phyloP scores from a whole-genome alignment of 1,140 invertebrate species.

The Sinella curviseta region DNA sequence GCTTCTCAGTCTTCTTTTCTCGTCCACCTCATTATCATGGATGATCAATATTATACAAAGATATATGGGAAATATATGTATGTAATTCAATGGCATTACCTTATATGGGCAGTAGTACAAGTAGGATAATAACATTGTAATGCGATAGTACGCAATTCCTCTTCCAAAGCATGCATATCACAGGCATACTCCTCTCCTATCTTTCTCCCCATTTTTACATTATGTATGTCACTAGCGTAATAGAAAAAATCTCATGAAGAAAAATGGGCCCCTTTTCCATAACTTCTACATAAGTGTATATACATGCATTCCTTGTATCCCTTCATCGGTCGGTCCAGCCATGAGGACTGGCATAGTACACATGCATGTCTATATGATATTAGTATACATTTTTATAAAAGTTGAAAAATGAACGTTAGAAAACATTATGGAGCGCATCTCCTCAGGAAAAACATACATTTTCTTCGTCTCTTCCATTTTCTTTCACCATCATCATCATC shows the following conservation, averaged over 20 bases:
- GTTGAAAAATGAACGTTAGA: slow-evolving; percentile 5
- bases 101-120: too few relatives aligned
- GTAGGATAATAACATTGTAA: too few relatives aligned
- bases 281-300: background rate
- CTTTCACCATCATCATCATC: background rate
- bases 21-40: too few relatives aligned
- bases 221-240: slow-evolving; percentile 20
- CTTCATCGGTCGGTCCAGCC: too few relatives aligned
- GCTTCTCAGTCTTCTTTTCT: too few relatives aligned
- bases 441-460: slow-evolving; percentile 26
- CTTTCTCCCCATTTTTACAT: too few relatives aligned
- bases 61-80: too few relatives aligned
- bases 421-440: slow-evolving; percentile 24
- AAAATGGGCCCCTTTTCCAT: background rate
- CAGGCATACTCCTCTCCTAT: too few relatives aligned
- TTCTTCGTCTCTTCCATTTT: slow-evolving; percentile 9
- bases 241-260: slow-evolving; percentile 23
- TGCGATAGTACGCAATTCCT: too few relatives aligned
- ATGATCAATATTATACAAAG: too few relatives aligned
- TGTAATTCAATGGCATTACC: too few relatives aligned
- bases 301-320: background rate
- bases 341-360: background rate
- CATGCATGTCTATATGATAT: background rate
- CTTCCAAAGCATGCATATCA: too few relatives aligned
- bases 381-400: background rate